Percentiles rank a stretch among this genome's conserved stretches.
Conservation (phyloP, 1,140 invertebrate species). For the Ylistrum balloti region DNA sequence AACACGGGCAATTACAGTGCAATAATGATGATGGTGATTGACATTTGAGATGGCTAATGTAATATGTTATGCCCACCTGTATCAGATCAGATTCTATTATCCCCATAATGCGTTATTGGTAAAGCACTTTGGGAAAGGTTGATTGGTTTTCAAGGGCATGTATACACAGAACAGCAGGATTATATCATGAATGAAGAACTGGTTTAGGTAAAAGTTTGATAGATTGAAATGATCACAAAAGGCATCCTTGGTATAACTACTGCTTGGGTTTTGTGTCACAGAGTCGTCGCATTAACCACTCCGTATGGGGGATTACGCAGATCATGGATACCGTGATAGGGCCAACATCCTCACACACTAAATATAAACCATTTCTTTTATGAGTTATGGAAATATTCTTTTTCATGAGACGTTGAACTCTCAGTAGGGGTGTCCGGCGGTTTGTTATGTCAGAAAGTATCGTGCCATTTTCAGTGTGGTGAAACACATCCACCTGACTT, state of each 20-base stretch:
- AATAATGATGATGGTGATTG: no score
- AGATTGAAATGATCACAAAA: neutral
- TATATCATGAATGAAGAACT: neutral
- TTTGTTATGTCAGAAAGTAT: neutral
- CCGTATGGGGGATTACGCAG: neutral
- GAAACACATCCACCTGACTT: neutral
- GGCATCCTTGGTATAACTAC: neutral
- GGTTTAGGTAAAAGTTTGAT: neutral
- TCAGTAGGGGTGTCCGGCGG: neutral
- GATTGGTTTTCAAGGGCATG: neutral
- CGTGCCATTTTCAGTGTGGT: neutral
- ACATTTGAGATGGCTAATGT: no score
- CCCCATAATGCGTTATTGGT: neutral
- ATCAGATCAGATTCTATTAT: no score
- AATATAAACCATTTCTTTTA: neutral
- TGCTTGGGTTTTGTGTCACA: neutral
- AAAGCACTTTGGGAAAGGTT: neutral
- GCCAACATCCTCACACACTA: neutral
- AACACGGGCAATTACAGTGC: no score
- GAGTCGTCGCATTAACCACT: neutral
- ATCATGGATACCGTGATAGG: neutral
- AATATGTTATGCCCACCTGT: no score
- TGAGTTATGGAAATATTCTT: conserved; percentile 11
- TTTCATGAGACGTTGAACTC: neutral
- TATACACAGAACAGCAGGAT: conserved; percentile 13